Evolutionary conservation across 2,888 invertebrate species (phyloP).

Genomic region (Tupiocoris notatus): DNA sequence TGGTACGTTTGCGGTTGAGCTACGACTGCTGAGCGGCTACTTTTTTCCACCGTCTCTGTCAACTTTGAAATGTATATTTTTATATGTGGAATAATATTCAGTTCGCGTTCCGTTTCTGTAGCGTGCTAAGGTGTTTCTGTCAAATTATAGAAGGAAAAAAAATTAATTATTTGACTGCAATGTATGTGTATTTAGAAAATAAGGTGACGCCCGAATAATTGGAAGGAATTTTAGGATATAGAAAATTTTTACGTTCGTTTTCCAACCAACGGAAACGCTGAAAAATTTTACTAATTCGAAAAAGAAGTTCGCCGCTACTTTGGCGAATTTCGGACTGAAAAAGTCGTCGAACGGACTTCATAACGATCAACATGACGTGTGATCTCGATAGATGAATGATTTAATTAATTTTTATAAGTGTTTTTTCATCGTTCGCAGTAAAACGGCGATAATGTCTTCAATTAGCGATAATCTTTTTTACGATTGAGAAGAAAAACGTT

Average conservation of each 20-base stretch:
- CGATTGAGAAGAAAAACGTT: background rate
- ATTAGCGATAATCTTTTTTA: background rate
- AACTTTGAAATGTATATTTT: constrained; percentile 33
- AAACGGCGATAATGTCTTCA: background rate
- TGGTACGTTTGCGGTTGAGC: background rate
- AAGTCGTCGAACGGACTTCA: background rate
- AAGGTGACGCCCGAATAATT: background rate
- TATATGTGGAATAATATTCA: constrained; percentile 31
- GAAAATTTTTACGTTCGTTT: too few species aligned
- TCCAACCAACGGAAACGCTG: too few species aligned
- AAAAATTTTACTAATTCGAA: too few species aligned
- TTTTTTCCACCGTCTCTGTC: constrained; percentile 30
- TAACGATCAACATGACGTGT: background rate
- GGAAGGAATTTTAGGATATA: too few species aligned
- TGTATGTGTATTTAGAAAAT: constrained; percentile 32
- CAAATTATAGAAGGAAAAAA: constrained; percentile 36
- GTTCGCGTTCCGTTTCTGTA: constrained; percentile 30
- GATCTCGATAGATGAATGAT: too few species aligned
- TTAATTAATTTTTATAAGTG: too few species aligned
- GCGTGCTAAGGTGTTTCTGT: constrained; percentile 36
- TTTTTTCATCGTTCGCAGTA: background rate
- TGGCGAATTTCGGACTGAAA: background rate
- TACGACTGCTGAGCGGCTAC: background rate
- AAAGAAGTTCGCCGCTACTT: background rate
- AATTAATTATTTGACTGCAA: constrained; percentile 39